A percentile compares a stretch with the other conserved stretches of the same genome.
These are phyloP conservation scores for Caenorhabditis macrosperma DNA, from an alignment of 2,888 invertebrate genomes.

Conservation along the genomic window DNA sequence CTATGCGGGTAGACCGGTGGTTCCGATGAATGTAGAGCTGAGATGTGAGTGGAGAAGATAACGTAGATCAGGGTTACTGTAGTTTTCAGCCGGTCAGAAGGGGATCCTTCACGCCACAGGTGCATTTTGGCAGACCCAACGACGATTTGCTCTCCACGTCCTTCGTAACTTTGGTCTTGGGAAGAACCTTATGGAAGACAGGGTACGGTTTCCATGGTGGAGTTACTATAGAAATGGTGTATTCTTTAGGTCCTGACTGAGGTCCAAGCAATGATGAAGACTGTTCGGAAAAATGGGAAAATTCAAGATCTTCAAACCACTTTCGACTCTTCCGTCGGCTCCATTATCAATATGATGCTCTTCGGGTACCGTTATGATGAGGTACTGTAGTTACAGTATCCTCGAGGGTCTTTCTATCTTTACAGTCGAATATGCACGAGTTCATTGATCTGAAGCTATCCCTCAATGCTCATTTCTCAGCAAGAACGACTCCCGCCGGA, in stretches of 20 bases:
- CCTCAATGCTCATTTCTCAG: conserved; percentile 32
- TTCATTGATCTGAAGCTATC: conserved; percentile 22
- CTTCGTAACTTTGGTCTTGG: conserved; percentile 64
- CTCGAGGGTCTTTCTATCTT: not conserved
- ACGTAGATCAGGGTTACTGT: not conserved
- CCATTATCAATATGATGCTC: conserved; percentile 58
- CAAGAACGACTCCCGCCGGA: conserved; percentile 23
- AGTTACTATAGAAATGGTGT: not conserved
- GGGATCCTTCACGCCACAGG: conserved; percentile 44
- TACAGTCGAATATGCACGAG: conserved; percentile 37
- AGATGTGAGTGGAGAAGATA: conserved; percentile 2
- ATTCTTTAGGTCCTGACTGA: conserved; percentile 36
- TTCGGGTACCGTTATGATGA: conserved; percentile 67
- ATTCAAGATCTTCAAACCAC: conserved; percentile 36
- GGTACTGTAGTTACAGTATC: conserved; percentile 4
- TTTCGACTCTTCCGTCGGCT: conserved; percentile 55
- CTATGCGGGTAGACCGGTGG: conserved; percentile 39
- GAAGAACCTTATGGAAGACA: conserved; percentile 60
- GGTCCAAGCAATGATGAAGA: conserved; percentile 13
- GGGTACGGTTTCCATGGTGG: too few species aligned
- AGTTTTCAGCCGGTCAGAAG: conserved; percentile 28
- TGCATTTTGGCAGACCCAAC: conserved; percentile 29
- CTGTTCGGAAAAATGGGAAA: not conserved
- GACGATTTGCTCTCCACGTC: conserved; percentile 57
- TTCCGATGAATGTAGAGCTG: conserved; percentile 39